Evolutionary conservation across 2,113 vertebrate species (phyloP), one percentile per base, ranked within the genome.

Genomic region (Colius striatus): DNA sequence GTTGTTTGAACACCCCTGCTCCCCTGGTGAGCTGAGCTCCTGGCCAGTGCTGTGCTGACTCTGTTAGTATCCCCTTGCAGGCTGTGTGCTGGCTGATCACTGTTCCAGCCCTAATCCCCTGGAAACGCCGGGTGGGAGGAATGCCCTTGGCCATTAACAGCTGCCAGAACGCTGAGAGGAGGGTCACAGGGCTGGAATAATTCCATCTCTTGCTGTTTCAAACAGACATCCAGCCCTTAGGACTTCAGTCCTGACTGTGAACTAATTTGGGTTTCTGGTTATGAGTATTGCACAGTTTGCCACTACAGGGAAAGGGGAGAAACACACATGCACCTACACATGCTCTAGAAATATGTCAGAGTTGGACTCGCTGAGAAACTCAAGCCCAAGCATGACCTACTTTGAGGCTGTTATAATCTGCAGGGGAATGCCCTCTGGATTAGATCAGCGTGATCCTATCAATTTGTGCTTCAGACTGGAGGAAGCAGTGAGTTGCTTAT

Each of bases 381-480:
- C 66, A 51, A 90, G 84, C 61, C 90, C 58, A 51, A 84, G 90
- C 65, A 20, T 95, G 96, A 97, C 93, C 95, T 96, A 96, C 92
- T 96, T 96, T 82, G 94, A 70, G 84, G 47, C 62, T 73, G 50
- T 70, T 89, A 71, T 29, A 89, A 89, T 92, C 88, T 95, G 74
- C 72, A 91, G 96, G 92, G 96, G 93, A 97, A 95, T 96, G 94
- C 90, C 94, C 92, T 96, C 86, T 91, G 96, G 94, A 93, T 96
- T 90, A 92, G 86, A 94, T 91, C 92, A 91, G 58, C 6, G 3
- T 48, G 83, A 90, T 95, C 90, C 83, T 76, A 87, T 95, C 84
- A 84, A 25, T 72, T 90, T 89, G 88, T 81, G 83, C 88, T 87
- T 38, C 0, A 22, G 79, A 80, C 75, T 92, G 76, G 45, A 92